Percentiles rank a stretch among this genome's conserved stretches.
Evolutionary conservation across 2,113 vertebrate genomes (phyloP).

Genomic region (Eurystomus gularis): DNA sequence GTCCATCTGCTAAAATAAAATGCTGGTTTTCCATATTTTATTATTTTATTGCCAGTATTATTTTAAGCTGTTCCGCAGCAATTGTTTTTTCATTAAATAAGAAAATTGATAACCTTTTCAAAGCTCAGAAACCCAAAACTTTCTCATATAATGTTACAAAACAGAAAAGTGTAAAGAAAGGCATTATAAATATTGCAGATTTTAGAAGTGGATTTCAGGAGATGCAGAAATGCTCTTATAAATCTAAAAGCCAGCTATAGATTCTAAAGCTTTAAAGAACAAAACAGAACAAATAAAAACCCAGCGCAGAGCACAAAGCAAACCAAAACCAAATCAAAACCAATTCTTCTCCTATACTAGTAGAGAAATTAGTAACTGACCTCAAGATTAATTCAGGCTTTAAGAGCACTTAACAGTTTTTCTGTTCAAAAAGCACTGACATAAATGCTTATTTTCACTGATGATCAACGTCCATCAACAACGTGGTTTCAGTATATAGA

Average conservation of each 20-base stretch:
- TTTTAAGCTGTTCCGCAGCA: not conserved
- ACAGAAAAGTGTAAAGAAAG: not conserved
- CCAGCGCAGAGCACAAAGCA: not conserved
- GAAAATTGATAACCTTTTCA: not conserved
- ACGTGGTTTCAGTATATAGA: not conserved
- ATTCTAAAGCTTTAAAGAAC: not conserved
- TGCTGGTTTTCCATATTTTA: accelerated
- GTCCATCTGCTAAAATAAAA: not conserved
- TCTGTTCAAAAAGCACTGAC: not conserved
- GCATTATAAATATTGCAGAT: not conserved
- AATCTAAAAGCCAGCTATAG: not conserved
- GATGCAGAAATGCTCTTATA: not conserved
- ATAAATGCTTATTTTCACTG: not conserved
- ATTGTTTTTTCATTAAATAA: not conserved
- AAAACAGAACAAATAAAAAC: not conserved
- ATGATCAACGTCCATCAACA: not conserved
- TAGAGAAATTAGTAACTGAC: not conserved
- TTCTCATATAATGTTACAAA: not conserved
- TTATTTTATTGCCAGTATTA: not conserved
- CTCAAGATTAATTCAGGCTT: not conserved
- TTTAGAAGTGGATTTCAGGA: not conserved
- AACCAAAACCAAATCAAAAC: not conserved
- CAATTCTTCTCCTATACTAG: not conserved
- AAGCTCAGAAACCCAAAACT: not conserved
- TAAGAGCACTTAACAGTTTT: not conserved